These are phyloP conservation scores for Bellardia bayeri DNA, from an alignment of 2,888 invertebrate genomes.

Conservation along the genomic window DNA sequence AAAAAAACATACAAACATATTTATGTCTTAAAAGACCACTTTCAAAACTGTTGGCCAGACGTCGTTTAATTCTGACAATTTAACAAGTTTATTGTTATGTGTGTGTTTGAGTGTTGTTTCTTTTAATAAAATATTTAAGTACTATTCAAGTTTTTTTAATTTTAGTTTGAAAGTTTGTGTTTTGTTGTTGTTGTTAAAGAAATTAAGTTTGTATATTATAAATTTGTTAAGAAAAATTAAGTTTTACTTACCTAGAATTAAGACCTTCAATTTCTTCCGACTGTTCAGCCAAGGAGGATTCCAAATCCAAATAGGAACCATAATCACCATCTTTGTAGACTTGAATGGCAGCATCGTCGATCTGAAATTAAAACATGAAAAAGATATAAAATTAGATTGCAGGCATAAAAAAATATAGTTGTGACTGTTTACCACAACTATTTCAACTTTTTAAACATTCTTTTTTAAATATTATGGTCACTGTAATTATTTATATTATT, in stretches of 20 bases:
- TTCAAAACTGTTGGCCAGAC: slow-evolving; percentile 24
- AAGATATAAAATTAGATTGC: not conserved
- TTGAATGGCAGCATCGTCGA: slow-evolving; percentile 98
- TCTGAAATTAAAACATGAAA: slow-evolving; percentile 87
- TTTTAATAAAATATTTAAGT: too few relatives aligned
- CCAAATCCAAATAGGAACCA: slow-evolving; percentile 98
- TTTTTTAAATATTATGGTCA: too few relatives aligned
- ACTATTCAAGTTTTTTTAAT: too few relatives aligned
- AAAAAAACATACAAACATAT: slow-evolving; percentile 1
- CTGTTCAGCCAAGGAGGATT: slow-evolving; percentile 98
- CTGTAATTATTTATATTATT: too few relatives aligned
- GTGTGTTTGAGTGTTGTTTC: too few relatives aligned
- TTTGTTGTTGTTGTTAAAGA: not conserved
- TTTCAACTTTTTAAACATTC: too few relatives aligned
- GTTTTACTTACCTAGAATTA: slow-evolving; percentile 91
- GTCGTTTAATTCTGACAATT: slow-evolving; percentile 26
- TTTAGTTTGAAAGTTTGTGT: too few relatives aligned
- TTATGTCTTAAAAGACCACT: slow-evolving; percentile 34
- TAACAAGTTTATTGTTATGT: not conserved
- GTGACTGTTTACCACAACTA: too few relatives aligned
- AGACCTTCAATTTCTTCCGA: slow-evolving; percentile 98
- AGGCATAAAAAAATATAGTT: too few relatives aligned
- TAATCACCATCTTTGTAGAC: slow-evolving; percentile 98
- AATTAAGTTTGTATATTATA: not conserved
- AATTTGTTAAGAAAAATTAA: not conserved